Evolutionary conservation across 2,888 invertebrate genomes (phyloP).

Genomic region (Carcina quercana): DNA sequence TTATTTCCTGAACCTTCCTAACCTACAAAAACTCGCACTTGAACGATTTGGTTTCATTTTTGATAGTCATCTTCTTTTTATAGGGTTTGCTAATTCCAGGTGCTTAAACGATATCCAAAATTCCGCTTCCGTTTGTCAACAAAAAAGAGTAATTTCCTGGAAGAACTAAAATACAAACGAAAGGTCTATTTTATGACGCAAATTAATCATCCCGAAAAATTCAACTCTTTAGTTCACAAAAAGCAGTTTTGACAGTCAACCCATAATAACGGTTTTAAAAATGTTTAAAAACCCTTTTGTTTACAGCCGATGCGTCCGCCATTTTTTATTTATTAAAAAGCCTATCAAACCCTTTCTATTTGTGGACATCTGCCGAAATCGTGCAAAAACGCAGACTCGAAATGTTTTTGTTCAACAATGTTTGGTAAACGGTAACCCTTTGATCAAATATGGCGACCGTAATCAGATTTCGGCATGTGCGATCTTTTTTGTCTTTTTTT

Average conservation of each 20-base stretch:
- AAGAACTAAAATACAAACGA: constrained; percentile 19
- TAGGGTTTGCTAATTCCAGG: too few species aligned
- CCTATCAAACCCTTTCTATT: constrained; percentile 67
- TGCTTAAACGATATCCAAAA: constrained; percentile 10
- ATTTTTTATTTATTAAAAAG: constrained; percentile 48
- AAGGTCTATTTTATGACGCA: constrained; percentile 30
- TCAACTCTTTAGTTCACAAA: constrained; percentile 53
- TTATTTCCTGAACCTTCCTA: too few species aligned
- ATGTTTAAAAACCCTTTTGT: constrained; percentile 54
- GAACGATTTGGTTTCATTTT: too few species aligned
- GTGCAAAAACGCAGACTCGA: constrained; percentile 54
- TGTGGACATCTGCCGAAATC: constrained; percentile 71
- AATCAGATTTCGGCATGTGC: constrained; percentile 74
- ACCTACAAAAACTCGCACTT: too few species aligned
- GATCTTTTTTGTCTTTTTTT: constrained; percentile 49
- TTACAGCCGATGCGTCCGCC: constrained; percentile 49
- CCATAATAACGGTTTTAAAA: constrained; percentile 60
- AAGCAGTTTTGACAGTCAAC: constrained; percentile 54
- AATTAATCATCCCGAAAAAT: constrained; percentile 32
- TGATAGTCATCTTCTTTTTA: too few species aligned
- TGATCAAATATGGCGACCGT: constrained; percentile 58
- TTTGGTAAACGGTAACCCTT: constrained; percentile 67
- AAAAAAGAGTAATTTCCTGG: constrained; percentile 21
- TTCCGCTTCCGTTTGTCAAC: constrained; percentile 26
- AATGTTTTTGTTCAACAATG: constrained; percentile 48